These are phyloP conservation scores for Lithobates pipiens DNA, from an alignment of 2,797 vertebrate genomes.

Conservation along the genomic window DNA sequence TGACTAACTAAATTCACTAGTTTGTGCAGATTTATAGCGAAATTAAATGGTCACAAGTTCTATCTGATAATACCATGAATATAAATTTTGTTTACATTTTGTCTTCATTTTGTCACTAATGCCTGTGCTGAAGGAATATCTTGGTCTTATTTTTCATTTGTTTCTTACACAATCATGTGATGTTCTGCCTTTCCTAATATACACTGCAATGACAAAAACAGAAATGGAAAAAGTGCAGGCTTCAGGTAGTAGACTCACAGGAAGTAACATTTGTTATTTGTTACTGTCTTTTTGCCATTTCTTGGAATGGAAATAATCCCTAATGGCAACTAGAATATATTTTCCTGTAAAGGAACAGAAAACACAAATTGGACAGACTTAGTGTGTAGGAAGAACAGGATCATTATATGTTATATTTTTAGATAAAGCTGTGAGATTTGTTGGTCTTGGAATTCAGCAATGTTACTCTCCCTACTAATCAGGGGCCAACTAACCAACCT, in stretches of 20 bases:
- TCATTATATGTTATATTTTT: neutral
- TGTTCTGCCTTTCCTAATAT: neutral
- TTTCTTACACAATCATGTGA: neutral
- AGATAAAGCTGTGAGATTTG: too few relatives aligned
- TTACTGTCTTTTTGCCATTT: constrained; percentile 5
- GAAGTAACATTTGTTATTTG: neutral
- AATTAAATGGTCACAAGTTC: too few relatives aligned
- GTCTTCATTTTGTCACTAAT: neutral
- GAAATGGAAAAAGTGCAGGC: constrained; percentile 2
- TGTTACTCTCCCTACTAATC: too few relatives aligned
- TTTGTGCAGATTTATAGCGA: too few relatives aligned
- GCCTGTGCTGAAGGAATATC: neutral
- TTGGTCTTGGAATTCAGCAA: too few relatives aligned
- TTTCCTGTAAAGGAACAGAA: constrained; percentile 7
- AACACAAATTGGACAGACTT: neutral
- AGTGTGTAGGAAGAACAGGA: neutral
- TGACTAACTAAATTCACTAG: too few relatives aligned
- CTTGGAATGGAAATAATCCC: neutral
- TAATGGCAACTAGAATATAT: neutral
- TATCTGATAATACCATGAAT: too few relatives aligned
- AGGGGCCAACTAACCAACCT: too few relatives aligned
- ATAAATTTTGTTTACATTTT: neutral
- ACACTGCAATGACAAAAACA: constrained; percentile 19
- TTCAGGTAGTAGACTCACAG: neutral
- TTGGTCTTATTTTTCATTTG: neutral